Conservation (phyloP, 2,113 vertebrate species). For the Ceyx margarethae region DNA sequence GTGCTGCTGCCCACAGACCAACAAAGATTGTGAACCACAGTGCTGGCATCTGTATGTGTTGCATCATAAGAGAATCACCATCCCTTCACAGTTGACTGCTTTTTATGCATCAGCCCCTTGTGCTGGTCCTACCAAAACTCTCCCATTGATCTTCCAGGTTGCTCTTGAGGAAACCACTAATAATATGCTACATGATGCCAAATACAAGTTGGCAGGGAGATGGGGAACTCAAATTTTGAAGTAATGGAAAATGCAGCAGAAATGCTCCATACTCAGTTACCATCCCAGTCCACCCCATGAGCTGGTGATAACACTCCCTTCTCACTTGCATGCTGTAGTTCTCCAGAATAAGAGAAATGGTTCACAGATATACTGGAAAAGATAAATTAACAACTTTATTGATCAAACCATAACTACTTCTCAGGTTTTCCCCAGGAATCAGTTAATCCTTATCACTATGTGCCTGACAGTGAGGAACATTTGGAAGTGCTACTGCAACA, state of each 20-base stretch:
- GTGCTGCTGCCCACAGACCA: neutral
- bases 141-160: rapidly evolving
- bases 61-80: neutral
- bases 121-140: neutral
- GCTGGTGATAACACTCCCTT: neutral
- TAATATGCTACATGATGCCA: neutral
- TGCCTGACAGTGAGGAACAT: neutral
- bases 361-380: neutral
- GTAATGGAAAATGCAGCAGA: neutral
- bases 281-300: neutral
- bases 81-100: neutral
- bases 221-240: neutral
- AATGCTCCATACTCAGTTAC: neutral
- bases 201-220: neutral
- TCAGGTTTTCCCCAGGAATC: neutral
- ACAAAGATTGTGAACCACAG: neutral
- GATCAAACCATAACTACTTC: neutral
- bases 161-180: neutral
- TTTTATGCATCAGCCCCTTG: neutral
- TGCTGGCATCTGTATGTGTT: neutral
- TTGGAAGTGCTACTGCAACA: neutral
- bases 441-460: neutral
- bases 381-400: neutral
- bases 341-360: neutral
- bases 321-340: neutral